Base-by-base conservation (phyloP, 2,888 invertebrate genomes). In the Lampropteryx suffumata region DNA sequence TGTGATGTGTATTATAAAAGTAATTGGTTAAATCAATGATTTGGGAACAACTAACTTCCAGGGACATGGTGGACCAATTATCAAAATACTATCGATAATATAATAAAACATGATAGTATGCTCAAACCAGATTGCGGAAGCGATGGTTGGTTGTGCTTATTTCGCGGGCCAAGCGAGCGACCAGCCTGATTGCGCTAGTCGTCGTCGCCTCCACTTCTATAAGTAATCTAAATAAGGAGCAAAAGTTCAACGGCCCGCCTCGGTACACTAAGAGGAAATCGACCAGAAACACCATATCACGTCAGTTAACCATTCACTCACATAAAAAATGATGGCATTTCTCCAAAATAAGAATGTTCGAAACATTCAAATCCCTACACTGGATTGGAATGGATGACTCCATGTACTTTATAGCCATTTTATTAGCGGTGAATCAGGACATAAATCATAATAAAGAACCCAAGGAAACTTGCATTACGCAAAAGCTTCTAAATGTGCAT, bases 171-270 rank as follows among this genome's bases (percentile, higher is more conserved):
- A 69, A 55, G 65, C 67, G 76, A 69, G n/a, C n/a, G n/a, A n/a
- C n/a, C n/a, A n/a, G n/a, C 71, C 76, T 64, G 76, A 82, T 79
- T 82, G 75, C 76, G 76, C 75, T 79, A 80, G 80, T 78, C 82
- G 77, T 72, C 82, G 77, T 72, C 82, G 85, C 85, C 83, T 85
- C 81, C 76, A 85, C 82, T 84, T 77, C 82, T 85, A 85, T 83
- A 24, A 24, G 24, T 24, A 87, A 82, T 88, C 89, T 90, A 89
- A 89, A 89, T 90, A 90, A 90, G 89, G 89, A 85, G 83, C 88
- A 85, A 82, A 87, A 86, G 89, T 88, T 90, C 88, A 87, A 85
- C 76, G 88, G 77, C 87, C 79, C 78, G 74, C 64, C 72, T 72
- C 79, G 68, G 65, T 69, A 69, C 69, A 80, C 80, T 76, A 81